Conservation (phyloP, 2,797 vertebrate species). For the Manis pentadactyla region DNA sequence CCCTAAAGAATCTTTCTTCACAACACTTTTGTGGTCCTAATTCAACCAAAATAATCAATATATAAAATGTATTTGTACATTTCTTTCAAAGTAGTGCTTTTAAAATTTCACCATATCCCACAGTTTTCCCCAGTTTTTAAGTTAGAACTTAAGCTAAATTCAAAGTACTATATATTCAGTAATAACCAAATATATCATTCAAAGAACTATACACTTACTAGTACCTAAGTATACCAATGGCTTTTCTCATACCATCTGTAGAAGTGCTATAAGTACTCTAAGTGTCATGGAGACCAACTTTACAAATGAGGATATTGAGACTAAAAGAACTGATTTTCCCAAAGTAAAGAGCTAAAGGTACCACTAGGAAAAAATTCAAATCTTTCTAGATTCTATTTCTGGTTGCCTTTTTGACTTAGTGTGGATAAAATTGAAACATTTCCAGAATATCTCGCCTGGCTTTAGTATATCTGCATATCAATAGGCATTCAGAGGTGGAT, state of each 20-base stretch:
- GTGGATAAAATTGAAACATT: too few species aligned
- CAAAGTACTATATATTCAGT: background rate
- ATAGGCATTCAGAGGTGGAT: too few species aligned
- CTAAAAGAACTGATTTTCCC: background rate
- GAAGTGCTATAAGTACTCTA: constrained; percentile 1
- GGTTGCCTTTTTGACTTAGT: background rate
- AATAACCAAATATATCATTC: constrained; percentile 36
- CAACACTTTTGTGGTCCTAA: background rate
- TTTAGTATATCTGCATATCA: too few species aligned
- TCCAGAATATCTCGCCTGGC: too few species aligned
- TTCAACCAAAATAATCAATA: constrained; percentile 10
- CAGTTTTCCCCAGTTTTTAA: background rate
- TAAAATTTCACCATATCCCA: background rate
- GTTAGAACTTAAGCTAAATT: background rate
- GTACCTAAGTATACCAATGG: background rate
- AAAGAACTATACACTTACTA: constrained; percentile 27
- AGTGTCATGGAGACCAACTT: background rate
- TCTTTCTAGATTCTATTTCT: constrained; percentile 21
- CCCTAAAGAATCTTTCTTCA: background rate
- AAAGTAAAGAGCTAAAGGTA: constrained; percentile 49
- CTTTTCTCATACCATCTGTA: constrained; percentile 17
- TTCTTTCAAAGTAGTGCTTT: constrained; percentile 39
- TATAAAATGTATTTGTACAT: background rate
- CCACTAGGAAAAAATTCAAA: constrained; percentile 16
- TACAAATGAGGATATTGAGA: background rate